phyloP scores from a whole-genome alignment of 1,140 invertebrate species.

The Sinella curviseta region DNA sequence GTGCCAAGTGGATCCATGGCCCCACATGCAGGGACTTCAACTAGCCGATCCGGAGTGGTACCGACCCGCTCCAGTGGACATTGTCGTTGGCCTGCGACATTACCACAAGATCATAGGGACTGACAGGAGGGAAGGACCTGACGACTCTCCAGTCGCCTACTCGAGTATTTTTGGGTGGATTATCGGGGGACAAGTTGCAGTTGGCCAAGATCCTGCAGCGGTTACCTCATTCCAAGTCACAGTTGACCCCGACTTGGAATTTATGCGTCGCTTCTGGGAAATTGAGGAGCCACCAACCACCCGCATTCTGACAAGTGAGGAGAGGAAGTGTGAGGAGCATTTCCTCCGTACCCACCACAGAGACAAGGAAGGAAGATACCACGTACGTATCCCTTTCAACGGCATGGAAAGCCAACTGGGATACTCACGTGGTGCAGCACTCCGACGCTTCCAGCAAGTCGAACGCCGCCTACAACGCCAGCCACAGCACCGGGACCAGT shows the following conservation, averaged over 20 bases:
- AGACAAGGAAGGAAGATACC: neutral
- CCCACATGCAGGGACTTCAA: neutral
- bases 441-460: neutral
- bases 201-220: neutral
- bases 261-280: neutral
- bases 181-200: neutral
- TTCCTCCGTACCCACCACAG: neutral
- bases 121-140: neutral
- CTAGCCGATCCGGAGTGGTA: neutral
- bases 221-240: neutral
- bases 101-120: neutral
- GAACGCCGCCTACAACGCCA: neutral
- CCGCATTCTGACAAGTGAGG: neutral
- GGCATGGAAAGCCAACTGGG: neutral
- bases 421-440: neutral
- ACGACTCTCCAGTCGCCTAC: neutral
- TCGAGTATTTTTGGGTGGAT: neutral
- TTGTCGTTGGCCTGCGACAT: neutral
- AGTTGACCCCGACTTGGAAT: neutral
- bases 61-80: neutral
- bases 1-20: neutral
- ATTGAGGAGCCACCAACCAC: neutral
- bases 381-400: neutral
- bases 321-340: neutral
- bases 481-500: neutral